Percentiles rank a stretch among this genome's conserved stretches.
These are phyloP conservation scores for Chlorodrepanis virens DNA, from an alignment of 2,113 vertebrate genomes.

Conservation along the genomic window DNA sequence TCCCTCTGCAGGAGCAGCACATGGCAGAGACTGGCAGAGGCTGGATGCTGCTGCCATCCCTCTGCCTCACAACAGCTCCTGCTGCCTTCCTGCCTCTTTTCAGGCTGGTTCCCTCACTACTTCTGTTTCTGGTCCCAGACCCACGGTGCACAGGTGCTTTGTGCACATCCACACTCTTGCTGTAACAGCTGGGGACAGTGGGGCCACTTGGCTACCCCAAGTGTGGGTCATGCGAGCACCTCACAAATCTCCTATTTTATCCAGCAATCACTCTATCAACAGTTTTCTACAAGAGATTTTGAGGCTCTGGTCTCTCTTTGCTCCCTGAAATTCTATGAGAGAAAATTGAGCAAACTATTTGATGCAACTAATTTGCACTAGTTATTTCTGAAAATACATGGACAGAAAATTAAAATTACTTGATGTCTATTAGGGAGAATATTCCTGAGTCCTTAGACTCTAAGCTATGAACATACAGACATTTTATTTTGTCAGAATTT, in stretches of 20 bases:
- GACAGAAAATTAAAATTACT: neutral
- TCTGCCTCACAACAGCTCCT: accelerated
- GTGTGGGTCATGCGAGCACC: accelerated
- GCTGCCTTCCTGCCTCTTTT: neutral
- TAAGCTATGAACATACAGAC: neutral
- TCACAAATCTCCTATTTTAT: neutral
- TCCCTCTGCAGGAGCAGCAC: no score
- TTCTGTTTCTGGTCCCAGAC: neutral
- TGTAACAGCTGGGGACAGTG: accelerated
- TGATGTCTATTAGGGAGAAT: neutral
- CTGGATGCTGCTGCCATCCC: accelerated
- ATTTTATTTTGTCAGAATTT: neutral
- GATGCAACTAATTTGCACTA: neutral
- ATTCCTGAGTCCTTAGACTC: neutral
- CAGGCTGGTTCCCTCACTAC: accelerated
- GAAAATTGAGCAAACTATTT: neutral
- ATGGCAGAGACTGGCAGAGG: no score
- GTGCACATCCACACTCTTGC: accelerated
- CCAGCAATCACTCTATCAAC: neutral
- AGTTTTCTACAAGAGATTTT: neutral
- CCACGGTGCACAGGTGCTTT: accelerated
- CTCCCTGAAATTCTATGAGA: neutral
- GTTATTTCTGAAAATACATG: neutral
- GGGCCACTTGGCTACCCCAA: no score
- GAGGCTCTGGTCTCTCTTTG: neutral